Base-by-base conservation (phyloP, 2,113 vertebrate species). In the Suricata suricatta region DNA sequence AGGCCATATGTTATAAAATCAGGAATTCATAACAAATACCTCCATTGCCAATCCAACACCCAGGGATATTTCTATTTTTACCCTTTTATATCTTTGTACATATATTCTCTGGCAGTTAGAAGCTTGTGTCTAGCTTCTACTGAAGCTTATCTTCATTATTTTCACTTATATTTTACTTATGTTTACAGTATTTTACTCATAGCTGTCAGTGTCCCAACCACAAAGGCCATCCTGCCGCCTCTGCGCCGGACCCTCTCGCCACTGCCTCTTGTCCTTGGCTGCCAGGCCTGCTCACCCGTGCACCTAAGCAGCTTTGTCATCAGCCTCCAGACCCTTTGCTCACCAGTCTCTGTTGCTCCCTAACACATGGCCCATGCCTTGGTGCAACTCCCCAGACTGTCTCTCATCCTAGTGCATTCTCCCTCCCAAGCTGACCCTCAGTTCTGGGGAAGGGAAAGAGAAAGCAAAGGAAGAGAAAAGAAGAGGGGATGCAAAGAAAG, bases 401-500 rank as follows among this genome's bases (percentile, higher is more conserved):
- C 10, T 69, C 15, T 19, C 54, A 29, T 50, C 8, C 1, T 13
- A 3, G 3, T 68, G 2, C 12, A 1, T 79, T 88, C 31, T 81
- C 31, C 29, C 41, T 21, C 33, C 38, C 12, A 31, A 16, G 84
- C 33, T 83, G 85, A 76, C 77, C 27, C 74, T 66, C 17, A 41
- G 16, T 64, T 76, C 57, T 66, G 15, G 38, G 79, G 29, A 87
- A 25, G 50, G 84, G 23, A 33, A 79, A 60, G 41, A 77, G 38
- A 80, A 85, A 57, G 66, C 66, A 66, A 77, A 54, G n/a, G 50
- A 77, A 86, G 66, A 90, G 7, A 41, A 41, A 41, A 79, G 57
- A 94, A 81, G 35, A 71, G 57, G 14, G 27, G 31, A 84, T 80
- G 84, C 77, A 87, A 90, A 77, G 44, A 90, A 97, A 86, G 31